Percentiles rank a stretch among this genome's conserved stretches.
phyloP scores from a whole-genome alignment of 2,797 vertebrate genomes.

The Mionectes olivaceus region DNA sequence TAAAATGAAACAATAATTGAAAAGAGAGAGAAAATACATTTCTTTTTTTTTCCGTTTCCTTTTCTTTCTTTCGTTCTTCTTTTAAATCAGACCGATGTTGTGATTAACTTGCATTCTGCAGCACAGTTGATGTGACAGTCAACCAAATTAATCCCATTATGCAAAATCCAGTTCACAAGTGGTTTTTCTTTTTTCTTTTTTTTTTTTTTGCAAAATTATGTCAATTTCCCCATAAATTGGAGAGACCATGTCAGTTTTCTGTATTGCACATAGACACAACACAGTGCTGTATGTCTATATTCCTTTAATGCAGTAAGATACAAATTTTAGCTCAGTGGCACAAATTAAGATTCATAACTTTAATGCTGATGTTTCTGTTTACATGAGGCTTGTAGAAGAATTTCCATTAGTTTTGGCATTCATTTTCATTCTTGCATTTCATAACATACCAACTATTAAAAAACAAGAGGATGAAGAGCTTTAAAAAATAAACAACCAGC shows the following conservation, averaged over 20 bases:
- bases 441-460: not conserved
- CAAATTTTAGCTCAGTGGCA: slow-evolving; percentile 74
- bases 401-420: slow-evolving; percentile 63
- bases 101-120: slow-evolving; percentile 81
- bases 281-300: slow-evolving; percentile 68
- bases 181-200: slow-evolving; percentile 72
- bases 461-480: not conserved
- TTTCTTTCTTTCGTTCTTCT: slow-evolving; percentile 57
- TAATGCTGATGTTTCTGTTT: slow-evolving; percentile 79
- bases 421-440: slow-evolving; percentile 59
- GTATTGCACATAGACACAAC: slow-evolving; percentile 70
- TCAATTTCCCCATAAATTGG: slow-evolving; percentile 82
- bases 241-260: slow-evolving; percentile 79
- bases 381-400: slow-evolving; percentile 58
- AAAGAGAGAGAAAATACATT: slow-evolving; percentile 51
- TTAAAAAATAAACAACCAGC: slow-evolving; percentile 23
- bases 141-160: slow-evolving; percentile 86
- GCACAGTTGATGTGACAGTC: slow-evolving; percentile 81
- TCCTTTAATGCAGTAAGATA: slow-evolving; percentile 74
- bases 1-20: slow-evolving; percentile 53
- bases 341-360: slow-evolving; percentile 81
- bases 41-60: slow-evolving; percentile 16
- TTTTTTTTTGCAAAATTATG: slow-evolving; percentile 78
- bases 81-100: slow-evolving; percentile 75
- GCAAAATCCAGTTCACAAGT: slow-evolving; percentile 84